Evolutionary conservation across 2,797 vertebrate genomes (phyloP), one percentile per base, ranked within the genome.

Genomic region (Leptoclinus maculatus): DNA sequence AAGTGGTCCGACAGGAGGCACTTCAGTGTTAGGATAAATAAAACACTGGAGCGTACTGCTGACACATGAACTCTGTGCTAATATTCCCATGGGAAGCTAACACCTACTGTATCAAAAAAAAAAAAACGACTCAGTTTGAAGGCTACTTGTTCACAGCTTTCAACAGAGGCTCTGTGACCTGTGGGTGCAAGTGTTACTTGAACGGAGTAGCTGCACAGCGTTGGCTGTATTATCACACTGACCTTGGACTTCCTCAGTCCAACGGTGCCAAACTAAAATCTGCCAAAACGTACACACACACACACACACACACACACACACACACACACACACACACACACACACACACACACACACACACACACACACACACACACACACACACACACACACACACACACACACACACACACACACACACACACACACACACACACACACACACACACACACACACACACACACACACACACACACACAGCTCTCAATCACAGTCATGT

Each of bases 181-280:
- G 58, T 76, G 49, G 43, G 16, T 34, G 34, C 25, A 51, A 19
- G 34, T 8, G 32, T 60, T 47, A 53, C 21, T 36, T 62, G 66
- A 66, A 57, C 45, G 43, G 53, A 74, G n/a, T 16, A 43, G 58
- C 45, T 66, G 63, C n/a, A 69, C 51, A 19, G 23, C 43, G 53
- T 41, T n/a, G 41, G 67, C 43, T 12, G 29, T 58, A 34, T 65
- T 66, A 83, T 80, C 72, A 47, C 14, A 7, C 60, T 78, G 86
- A 86, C 92, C 91, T 91, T 92, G 87, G 76, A 90, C 72, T 81
- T 58, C 62, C 69, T 82, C 39, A 74, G 59, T 27, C 39, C 12
- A 14, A 41, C 39, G 54, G 11, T 2, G 53, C n/a, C 41, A 63
- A 57, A 67, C 12, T n/a, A 49, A 71, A 78, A 84, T 49, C 7